Evolutionary conservation across 2,888 invertebrate genomes (phyloP).

Genomic region (Acrobasis suavella): DNA sequence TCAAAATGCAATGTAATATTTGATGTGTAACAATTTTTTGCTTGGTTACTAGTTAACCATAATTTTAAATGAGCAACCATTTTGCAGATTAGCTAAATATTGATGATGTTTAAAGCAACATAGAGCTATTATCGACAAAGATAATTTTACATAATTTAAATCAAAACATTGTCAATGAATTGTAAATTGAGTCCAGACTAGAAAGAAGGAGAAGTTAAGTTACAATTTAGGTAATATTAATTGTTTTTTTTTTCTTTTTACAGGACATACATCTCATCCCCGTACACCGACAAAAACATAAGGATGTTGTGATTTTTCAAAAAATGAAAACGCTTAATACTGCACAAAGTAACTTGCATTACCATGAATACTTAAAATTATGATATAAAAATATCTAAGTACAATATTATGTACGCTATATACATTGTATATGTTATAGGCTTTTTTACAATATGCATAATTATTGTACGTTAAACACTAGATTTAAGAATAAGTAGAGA

Average conservation of each 20-base stretch:
- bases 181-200: no score
- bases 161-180: no score
- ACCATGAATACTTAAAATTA: slow-evolving; percentile 41
- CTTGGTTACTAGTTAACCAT: no score
- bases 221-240: background rate
- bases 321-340: slow-evolving; percentile 34
- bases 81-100: no score
- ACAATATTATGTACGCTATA: slow-evolving; percentile 62
- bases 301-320: slow-evolving; percentile 79
- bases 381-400: slow-evolving; percentile 53
- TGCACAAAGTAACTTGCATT: slow-evolving; percentile 48
- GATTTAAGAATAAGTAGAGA: slow-evolving; percentile 57
- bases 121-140: no score
- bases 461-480: slow-evolving; percentile 52
- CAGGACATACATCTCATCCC: slow-evolving; percentile 86
- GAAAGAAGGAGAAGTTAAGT: no score
- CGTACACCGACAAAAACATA: slow-evolving; percentile 85
- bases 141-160: no score
- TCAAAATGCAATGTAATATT: no score
- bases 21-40: no score
- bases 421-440: slow-evolving; percentile 57
- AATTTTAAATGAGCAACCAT: no score
- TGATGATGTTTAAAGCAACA: no score
- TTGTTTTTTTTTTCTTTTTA: slow-evolving; percentile 49
- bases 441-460: slow-evolving; percentile 72